These are phyloP conservation scores for Agrotis exclamationis DNA, from an alignment of 2,888 invertebrate species.

Conservation along the genomic window DNA sequence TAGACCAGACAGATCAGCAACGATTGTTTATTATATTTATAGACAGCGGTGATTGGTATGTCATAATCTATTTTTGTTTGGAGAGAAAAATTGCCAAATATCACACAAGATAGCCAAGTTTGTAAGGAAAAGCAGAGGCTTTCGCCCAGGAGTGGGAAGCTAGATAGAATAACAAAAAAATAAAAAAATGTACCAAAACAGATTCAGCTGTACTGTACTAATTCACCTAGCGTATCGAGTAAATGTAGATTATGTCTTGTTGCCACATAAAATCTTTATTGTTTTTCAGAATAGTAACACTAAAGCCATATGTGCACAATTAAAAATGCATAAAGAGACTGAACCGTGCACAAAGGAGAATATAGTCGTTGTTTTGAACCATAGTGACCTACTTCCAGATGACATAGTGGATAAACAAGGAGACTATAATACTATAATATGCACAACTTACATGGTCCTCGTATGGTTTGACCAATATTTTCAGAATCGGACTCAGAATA, in stretches of 20 bases:
- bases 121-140: no score
- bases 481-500: no score
- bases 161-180: background rate
- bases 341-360: conserved; percentile 19
- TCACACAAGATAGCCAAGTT: no score
- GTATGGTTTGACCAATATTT: no score
- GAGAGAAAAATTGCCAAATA: background rate
- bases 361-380: conserved; percentile 37
- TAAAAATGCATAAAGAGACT: conserved; percentile 39
- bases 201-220: background rate
- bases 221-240: background rate
- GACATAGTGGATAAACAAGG: conserved; percentile 5
- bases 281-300: conserved; percentile 3
- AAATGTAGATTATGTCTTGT: background rate
- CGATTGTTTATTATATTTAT: background rate
- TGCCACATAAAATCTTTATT: conserved; percentile 7
- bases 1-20: background rate
- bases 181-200: no score
- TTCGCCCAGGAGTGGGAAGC: background rate
- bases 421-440: background rate
- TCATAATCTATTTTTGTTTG: background rate
- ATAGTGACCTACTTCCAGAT: conserved; percentile 39
- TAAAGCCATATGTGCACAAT: conserved; percentile 30
- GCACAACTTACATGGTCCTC: background rate
- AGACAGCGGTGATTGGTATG: background rate